Percentiles rank a stretch among this genome's conserved stretches.
Conservation (phyloP, 37 sponge, comb jelly and placozoan species). For the Lycopodina hypogea region DNA sequence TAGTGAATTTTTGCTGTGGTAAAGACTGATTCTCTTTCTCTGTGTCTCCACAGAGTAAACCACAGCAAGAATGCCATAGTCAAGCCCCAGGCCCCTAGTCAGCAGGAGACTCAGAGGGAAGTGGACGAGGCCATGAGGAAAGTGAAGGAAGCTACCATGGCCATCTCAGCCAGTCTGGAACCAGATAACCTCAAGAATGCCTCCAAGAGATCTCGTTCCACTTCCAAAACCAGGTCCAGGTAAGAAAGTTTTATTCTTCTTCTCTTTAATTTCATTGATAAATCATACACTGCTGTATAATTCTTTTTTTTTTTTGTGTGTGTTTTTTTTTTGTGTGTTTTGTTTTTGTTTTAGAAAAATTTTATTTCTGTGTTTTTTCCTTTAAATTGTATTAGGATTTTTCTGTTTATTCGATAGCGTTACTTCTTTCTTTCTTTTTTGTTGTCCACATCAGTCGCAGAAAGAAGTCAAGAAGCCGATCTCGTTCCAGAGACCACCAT, state of each 20-base stretch:
- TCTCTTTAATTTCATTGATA: not conserved
- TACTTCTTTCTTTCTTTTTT: too few species aligned
- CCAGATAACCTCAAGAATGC: not conserved
- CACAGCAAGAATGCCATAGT: constrained; percentile 94
- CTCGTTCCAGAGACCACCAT: too few species aligned
- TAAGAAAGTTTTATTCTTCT: not conserved
- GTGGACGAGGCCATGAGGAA: constrained; percentile 84
- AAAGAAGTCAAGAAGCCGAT: too few species aligned
- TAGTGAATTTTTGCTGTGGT: too few species aligned
- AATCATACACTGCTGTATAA: not conserved
- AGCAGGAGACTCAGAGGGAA: constrained; percentile 66
- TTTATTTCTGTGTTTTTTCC: too few species aligned
- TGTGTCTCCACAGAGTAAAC: constrained; percentile 59
- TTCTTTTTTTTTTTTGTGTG: not conserved
- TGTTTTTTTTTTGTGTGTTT: not conserved
- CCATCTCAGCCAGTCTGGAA: constrained; percentile 44
- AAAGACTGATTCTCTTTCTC: not conserved
- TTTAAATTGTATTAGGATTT: too few species aligned
- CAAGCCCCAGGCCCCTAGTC: constrained; percentile 78
- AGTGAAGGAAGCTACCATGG: constrained; percentile 67
- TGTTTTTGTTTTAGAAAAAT: not conserved
- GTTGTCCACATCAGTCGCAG: too few species aligned
- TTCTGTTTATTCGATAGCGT: too few species aligned
- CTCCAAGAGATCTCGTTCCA: not conserved
- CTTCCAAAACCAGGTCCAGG: constrained; percentile 23